Evolutionary conservation across 2,113 vertebrate species (phyloP), one percentile per base, ranked within the genome.

Genomic region (Galeopterus variegatus): DNA sequence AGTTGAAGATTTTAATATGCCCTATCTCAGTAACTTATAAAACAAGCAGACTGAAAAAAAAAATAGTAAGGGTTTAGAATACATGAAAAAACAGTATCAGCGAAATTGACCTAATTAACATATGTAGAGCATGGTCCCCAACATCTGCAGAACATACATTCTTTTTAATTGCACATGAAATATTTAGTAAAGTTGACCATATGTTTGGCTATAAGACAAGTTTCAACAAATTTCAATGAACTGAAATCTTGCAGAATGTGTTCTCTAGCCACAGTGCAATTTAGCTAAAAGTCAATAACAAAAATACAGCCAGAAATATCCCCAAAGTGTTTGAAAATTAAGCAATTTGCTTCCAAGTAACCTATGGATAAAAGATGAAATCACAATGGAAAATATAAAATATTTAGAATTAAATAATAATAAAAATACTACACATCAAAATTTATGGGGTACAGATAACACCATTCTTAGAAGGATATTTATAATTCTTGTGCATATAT

Each of bases 91-190:
- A 15, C 8, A 45, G 26, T 50, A 26, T 89, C 65, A 92, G 84
- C 65, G 95, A 92, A 96, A 94, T 52, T 56, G 45, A 69, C 50
- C 77, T 41, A 58, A 92, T 86, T 89, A 76, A 89, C 21, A 50
- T 70, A 86, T 10, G 5, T 2, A 92, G 18, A 87, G 45, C 36
- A 87, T 15, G 72, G 36, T 4, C 72, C 23, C 45, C 75, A 87
- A 45, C 60, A 70, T 90, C 48, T 82, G 54, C 41, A 41, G 41
- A 41, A 41, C 41, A 41, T 41, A 41, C 41, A 41, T 41, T 41
- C 41, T 41, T 41, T 41, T 41, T 41, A 41, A 41, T 41, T 41
- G 41, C 41, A 41, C 41, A 41, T 41, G 4, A 41, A 41, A 41
- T 41, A 41, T 41, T 41, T 41, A 41, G 41, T 41, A 41, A 41